Percentiles rank a stretch among this genome's conserved stretches.
These are phyloP conservation scores for Rhagoletis zephyria DNA, from an alignment of 1,140 invertebrate species.

Conservation along the genomic window DNA sequence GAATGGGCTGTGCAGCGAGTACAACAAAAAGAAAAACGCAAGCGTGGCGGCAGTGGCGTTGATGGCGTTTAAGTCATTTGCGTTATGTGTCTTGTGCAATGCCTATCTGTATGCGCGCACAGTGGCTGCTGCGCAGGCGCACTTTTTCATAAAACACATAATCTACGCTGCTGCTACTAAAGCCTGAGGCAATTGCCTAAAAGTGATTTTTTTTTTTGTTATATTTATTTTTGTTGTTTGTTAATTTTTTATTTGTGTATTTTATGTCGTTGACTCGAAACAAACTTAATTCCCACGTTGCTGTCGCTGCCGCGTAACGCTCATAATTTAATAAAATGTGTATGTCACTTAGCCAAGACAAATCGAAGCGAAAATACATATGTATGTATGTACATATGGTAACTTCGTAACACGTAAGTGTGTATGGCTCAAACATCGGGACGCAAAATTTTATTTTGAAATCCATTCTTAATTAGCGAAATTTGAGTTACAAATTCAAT, in stretches of 20 bases:
- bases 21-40: too few species aligned
- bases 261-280: not conserved
- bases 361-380: not conserved
- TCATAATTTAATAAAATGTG: slow-evolving; percentile 31
- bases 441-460: too few species aligned
- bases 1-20: not conserved
- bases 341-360: not conserved
- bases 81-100: not conserved
- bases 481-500: too few species aligned
- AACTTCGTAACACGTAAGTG: not conserved
- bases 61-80: slow-evolving; percentile 30
- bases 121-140: slow-evolving; percentile 25
- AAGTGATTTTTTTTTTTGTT: too few species aligned
- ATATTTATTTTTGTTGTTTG: not conserved
- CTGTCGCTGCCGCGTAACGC: not conserved
- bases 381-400: not conserved
- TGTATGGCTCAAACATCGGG: too few species aligned
- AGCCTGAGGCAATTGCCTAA: not conserved
- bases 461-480: too few species aligned
- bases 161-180: not conserved
- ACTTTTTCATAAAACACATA: not conserved
- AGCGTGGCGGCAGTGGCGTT: not conserved
- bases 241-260: not conserved
- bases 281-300: slow-evolving; percentile 12
- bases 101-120: not conserved